These are phyloP conservation scores for Spongia lamella DNA, from an alignment of 37 sponge, comb jelly and placozoan species.

Conservation along the genomic window DNA sequence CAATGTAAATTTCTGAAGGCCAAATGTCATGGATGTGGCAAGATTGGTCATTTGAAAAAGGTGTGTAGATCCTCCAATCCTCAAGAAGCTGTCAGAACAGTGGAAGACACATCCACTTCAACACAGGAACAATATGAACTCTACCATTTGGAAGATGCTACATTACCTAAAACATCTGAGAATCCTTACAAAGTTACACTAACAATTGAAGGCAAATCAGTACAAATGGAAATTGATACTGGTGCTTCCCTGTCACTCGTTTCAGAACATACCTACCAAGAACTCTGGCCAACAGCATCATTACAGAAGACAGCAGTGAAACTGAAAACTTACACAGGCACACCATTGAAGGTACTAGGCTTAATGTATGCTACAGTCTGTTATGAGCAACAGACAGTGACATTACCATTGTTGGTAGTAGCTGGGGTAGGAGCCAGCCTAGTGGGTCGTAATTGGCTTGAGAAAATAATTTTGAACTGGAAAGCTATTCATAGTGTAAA, in stretches of 20 bases:
- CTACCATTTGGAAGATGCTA: neutral
- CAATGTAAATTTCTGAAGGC: neutral
- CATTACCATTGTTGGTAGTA: neutral
- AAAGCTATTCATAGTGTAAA: neutral
- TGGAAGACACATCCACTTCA: neutral
- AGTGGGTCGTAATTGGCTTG: neutral
- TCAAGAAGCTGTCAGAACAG: no score
- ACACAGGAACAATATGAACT: neutral
- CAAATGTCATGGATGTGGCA: neutral
- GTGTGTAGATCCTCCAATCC: neutral
- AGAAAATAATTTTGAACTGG: neutral
- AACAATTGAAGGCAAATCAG: neutral
- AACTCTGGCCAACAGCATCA: neutral
- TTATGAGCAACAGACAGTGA: neutral
- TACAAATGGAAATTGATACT: neutral
- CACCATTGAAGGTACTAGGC: neutral
- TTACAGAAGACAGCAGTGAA: neutral
- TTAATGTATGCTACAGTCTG: neutral
- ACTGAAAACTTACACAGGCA: constrained; percentile 1
- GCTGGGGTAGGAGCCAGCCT: neutral
- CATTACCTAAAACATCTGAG: neutral
- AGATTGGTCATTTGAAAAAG: neutral
- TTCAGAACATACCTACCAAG: neutral
- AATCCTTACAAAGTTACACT: neutral
- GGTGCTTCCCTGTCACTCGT: constrained; percentile 1